Evolutionary conservation across 64 coral and sea anemone genomes (phyloP).

Genomic region (Porites lutea): DNA sequence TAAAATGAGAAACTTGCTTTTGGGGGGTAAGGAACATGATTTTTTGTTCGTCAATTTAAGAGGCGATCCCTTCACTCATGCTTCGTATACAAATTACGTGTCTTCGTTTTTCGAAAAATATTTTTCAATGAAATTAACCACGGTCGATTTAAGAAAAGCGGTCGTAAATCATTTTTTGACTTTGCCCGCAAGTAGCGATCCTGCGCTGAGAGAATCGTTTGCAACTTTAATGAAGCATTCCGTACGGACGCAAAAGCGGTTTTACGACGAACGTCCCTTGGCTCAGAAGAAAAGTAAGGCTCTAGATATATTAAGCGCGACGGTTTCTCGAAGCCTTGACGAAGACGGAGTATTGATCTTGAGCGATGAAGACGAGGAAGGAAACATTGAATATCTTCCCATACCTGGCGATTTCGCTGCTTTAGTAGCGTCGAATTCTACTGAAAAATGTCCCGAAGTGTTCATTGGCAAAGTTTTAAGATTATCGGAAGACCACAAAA

Average conservation of each 20-base stretch:
- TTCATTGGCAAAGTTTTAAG: slow-evolving; percentile 3
- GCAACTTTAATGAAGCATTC: slow-evolving; percentile 28
- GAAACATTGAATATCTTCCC: not conserved
- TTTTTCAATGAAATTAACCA: not conserved
- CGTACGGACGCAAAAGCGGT: not conserved
- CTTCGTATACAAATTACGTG: slow-evolving; percentile 21
- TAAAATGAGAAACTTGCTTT: not conserved
- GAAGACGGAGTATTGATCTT: not conserved
- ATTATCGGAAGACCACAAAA: slow-evolving; percentile 15
- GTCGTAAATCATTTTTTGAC: slow-evolving; percentile 13
- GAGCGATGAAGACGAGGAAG: not conserved
- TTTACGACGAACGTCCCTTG: slow-evolving; percentile 12
- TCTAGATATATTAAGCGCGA: not conserved
- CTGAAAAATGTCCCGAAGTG: not conserved
- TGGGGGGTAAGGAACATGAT: slow-evolving; percentile 2
- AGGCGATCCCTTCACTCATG: not conserved
- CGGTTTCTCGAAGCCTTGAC: not conserved
- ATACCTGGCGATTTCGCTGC: not conserved
- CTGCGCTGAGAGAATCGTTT: not conserved
- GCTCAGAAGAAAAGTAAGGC: slow-evolving; percentile 30
- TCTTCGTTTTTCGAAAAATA: slow-evolving; percentile 8
- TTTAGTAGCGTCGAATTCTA: slow-evolving; percentile 14
- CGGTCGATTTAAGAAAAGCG: not conserved
- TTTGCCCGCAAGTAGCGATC: slow-evolving; percentile 1
- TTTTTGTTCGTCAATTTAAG: slow-evolving; percentile 3